Conservation (phyloP, 2,888 invertebrate genomes). For the Phyllotreta striolata region DNA sequence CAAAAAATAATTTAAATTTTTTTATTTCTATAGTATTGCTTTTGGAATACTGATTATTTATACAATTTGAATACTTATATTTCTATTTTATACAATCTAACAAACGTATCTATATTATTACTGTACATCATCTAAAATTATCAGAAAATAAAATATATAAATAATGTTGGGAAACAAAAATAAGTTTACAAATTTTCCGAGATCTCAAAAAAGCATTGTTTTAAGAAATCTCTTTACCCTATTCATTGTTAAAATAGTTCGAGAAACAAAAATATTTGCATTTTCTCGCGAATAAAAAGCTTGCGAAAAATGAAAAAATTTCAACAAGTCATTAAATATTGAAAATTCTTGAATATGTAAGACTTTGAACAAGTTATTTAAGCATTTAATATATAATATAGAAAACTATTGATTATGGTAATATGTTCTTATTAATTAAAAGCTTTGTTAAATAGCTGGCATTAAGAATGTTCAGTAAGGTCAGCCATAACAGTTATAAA, state of each 20-base stretch:
- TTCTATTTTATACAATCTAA: constrained; percentile 42
- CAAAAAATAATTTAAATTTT: constrained; percentile 45
- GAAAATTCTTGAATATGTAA: too few relatives aligned
- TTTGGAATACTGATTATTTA: constrained; percentile 51
- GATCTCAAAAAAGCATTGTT: constrained; percentile 11
- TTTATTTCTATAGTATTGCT: constrained; percentile 53
- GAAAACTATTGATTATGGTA: too few relatives aligned
- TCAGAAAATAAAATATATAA: constrained; percentile 53
- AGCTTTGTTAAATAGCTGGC: too few relatives aligned
- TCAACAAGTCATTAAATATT: too few relatives aligned
- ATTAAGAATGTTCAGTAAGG: too few relatives aligned
- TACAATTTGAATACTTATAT: constrained; percentile 45
- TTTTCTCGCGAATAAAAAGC: constrained; percentile 11
- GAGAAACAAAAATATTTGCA: constrained; percentile 2
- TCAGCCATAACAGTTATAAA: too few relatives aligned
- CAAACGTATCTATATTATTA: constrained; percentile 45
- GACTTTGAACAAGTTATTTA: too few relatives aligned
- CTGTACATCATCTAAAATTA: constrained; percentile 52
- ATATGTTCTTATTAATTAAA: too few relatives aligned
- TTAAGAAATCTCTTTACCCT: constrained; percentile 14
- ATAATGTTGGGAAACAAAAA: constrained; percentile 42
- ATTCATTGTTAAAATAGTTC: constrained; percentile 12
- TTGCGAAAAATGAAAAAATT: background rate
- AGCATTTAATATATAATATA: too few relatives aligned
- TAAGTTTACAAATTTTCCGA: constrained; percentile 21